Evolutionary conservation across 2,797 vertebrate genomes (phyloP).

Genomic region (Adrianichthys oophorus): DNA sequence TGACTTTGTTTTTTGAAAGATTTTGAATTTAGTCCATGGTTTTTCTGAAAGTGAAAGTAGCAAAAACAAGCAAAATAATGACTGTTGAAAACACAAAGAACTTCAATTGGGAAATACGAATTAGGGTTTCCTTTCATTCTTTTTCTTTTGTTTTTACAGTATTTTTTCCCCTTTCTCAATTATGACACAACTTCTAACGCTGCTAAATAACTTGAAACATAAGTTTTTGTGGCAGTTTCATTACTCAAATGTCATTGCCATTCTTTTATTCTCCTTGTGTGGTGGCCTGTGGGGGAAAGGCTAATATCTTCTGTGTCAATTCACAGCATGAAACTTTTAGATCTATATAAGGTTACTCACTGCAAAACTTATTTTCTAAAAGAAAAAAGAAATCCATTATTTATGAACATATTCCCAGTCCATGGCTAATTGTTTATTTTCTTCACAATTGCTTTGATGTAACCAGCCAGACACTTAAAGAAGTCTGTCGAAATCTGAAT

Average conservation of each 20-base stretch:
- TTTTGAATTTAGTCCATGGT: conserved; percentile 32
- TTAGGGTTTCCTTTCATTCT: conserved; percentile 31
- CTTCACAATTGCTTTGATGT: conserved; percentile 86
- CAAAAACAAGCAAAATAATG: conserved; percentile 1
- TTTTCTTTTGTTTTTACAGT: conserved; percentile 47
- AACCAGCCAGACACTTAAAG: conserved; percentile 77
- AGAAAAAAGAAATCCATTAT: conserved; percentile 84
- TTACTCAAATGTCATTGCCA: conserved; percentile 77
- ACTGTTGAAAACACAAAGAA: conserved; percentile 25
- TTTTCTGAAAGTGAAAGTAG: conserved; percentile 27
- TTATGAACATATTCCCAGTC: conserved; percentile 86
- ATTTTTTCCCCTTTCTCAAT: conserved; percentile 41
- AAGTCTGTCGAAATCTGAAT: conserved; percentile 76
- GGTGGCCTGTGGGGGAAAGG: conserved; percentile 83
- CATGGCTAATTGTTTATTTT: conserved; percentile 86
- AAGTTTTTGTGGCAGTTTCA: conserved; percentile 71
- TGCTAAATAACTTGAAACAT: conserved; percentile 43
- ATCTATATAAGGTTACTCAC: conserved; percentile 84
- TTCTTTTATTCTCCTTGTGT: conserved; percentile 77
- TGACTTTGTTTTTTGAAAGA: conserved; percentile 6
- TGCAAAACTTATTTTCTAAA: conserved; percentile 81
- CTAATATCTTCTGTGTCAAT: conserved; percentile 85
- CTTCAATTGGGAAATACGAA: conserved; percentile 49
- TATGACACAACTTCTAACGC: conserved; percentile 54
- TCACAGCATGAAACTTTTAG: conserved; percentile 84